Evolutionary conservation across 92 coral and sea anemone genomes (phyloP).

Genomic region (Phymanthus crucifer): DNA sequence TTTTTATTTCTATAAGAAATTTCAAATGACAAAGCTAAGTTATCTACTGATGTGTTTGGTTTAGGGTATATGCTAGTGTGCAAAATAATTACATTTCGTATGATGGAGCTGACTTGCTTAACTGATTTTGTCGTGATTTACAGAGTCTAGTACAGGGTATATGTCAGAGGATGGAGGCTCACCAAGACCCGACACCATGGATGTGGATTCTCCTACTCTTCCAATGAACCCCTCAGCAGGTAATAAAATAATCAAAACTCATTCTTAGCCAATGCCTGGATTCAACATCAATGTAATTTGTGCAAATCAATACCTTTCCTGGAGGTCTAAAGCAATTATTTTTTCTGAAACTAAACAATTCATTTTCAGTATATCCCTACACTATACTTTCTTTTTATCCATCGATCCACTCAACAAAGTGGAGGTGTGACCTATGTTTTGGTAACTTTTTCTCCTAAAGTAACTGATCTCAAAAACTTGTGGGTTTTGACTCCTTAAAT

Average conservation of each 20-base stretch:
- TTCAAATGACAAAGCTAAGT: too few relatives aligned
- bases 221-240: constrained; percentile 24
- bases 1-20: not conserved
- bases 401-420: too few relatives aligned
- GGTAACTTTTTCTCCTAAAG: not conserved
- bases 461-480: too few relatives aligned
- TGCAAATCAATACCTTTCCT: not conserved
- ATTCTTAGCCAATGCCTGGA: not conserved
- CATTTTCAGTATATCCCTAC: not conserved
- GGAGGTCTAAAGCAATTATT: not conserved
- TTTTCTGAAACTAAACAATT: not conserved
- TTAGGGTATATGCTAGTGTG: too few relatives aligned
- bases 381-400: not conserved
- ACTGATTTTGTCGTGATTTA: not conserved
- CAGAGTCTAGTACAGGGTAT: constrained; percentile 81
- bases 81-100: too few relatives aligned
- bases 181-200: constrained; percentile 93
- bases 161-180: constrained; percentile 99
- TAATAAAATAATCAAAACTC: constrained; percentile 2
- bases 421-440: too few relatives aligned
- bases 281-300: not conserved
- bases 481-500: not conserved
- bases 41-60: too few relatives aligned
- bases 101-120: not conserved
- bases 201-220: constrained; percentile 81